Evolutionary conservation across 2,113 vertebrate genomes (phyloP).

Genomic region (Lipotes vexillifer): DNA sequence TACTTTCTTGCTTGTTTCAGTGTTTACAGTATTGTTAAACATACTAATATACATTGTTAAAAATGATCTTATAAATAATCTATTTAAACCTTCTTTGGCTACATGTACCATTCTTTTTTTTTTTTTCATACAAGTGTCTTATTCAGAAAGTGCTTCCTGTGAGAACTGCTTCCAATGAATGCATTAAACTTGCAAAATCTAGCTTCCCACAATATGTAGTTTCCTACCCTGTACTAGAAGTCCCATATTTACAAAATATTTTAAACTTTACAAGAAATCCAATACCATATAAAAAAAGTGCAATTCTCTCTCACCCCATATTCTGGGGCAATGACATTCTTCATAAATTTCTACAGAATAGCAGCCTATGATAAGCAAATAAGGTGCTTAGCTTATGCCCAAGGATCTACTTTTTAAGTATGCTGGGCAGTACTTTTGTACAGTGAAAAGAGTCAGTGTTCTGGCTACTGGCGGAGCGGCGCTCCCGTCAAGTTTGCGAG

Average conservation of each 20-base stretch:
- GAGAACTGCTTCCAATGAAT: constrained; percentile 82
- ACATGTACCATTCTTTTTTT: constrained; percentile 71
- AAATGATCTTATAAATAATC: constrained; percentile 77
- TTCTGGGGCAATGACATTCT: constrained; percentile 91
- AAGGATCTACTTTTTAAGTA: constrained; percentile 80
- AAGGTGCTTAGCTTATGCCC: constrained; percentile 99
- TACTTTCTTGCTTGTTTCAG: constrained; percentile 39
- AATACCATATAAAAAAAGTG: constrained; percentile 86
- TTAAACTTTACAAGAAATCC: constrained; percentile 83
- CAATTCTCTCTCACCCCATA: constrained; percentile 85
- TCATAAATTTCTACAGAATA: constrained; percentile 96
- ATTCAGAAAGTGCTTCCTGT: constrained; percentile 79
- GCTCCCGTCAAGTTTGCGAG: constrained; percentile 91
- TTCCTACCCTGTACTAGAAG: constrained; percentile 86
- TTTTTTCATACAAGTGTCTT: constrained; percentile 35
- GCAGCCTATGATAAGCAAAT: constrained; percentile 98
- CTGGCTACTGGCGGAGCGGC: constrained; percentile 80
- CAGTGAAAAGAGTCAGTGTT: constrained; percentile 57
- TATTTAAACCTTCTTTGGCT: constrained; percentile 75
- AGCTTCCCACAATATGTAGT: constrained; percentile 71
- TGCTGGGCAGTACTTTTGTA: constrained; percentile 74
- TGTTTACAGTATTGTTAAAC: constrained; percentile 74
- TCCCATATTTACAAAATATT: constrained; percentile 89
- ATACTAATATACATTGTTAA: constrained; percentile 64
- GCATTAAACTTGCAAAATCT: constrained; percentile 93